Base-by-base conservation (phyloP, 2,797 vertebrate genomes). In the Acipenser oxyrinchus region DNA sequence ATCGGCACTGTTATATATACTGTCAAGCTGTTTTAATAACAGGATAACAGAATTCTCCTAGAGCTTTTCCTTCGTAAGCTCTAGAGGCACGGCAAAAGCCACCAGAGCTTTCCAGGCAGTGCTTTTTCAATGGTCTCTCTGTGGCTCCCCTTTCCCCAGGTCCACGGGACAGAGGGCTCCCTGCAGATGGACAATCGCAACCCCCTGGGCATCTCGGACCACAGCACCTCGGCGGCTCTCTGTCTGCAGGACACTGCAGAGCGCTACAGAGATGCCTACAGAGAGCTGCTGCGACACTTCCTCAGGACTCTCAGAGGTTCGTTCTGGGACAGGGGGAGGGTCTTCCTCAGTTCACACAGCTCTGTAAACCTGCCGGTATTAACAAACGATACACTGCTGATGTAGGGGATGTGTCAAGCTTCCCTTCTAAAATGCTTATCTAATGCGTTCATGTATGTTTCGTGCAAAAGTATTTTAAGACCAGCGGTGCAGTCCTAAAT, bases 131-230 rank as follows among this genome's bases (percentile, higher is more conserved):
- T 6, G 8, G 12, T 58, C 13, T 58, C 13, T 13, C 55, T 58
- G 55, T 6, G 9, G 12, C 55, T 13, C 13, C 10, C 13, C 59
- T 23, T 9, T 64, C 63, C 48, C 48, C 69, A 81, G 81, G 75
- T 83, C 6, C 73, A 70, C 0, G 80, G 82, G 1, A 80, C 77
- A 2, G 76, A 77, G 49, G 83, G 84, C 1, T 66, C 63, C 0
- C 66, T 83, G 57, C 70, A 74, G 62, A 57, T 82, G 1, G 76
- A 83, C 68, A 82, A 81, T 52, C 78, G 72, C 70, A 81, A 78
- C 48, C 78, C 78, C 0, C 48, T 81, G 73, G 77, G 81, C 13
- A 76, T 83, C 66, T 76, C 77, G 0, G 76, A 81, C 50, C 69
- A 67, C 0, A 78, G 80, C 7, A 76, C 79, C 0, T 71, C 74